Base-by-base conservation (phyloP, 2,113 vertebrate species). In the Cynocephalus volans region DNA sequence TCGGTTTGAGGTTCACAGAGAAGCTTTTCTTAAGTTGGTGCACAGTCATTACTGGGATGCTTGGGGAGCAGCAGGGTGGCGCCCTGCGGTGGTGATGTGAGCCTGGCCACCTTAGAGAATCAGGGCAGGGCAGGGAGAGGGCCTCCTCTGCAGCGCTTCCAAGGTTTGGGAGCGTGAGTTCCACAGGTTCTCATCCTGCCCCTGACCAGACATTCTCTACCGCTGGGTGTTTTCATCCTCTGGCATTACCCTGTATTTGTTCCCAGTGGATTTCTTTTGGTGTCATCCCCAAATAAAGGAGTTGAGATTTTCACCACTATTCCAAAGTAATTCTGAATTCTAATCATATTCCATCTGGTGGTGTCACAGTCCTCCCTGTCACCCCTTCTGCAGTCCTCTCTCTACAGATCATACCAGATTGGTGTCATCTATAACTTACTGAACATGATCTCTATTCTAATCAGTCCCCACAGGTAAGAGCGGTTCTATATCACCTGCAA, bases 61-160 rank as follows among this genome's bases (percentile, higher is more conserved):
- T 23, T 21, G 31, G 50, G 36, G 36, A 65, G 5, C 28, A 3
- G 28, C 26, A 15, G 41, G 56, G 14, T 13, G 23, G 19, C 5
- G n/a, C 9, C 33, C 52, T 52, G 31, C 15, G 6, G 6, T 18
- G 56, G 21, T 3, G 0, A 23, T 4, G 2, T 8, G 6, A 76
- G 17, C 3, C 41, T 12, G 18, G 65, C 21, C 28, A 23, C 17
- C 65, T 18, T 3, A 14, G 6, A 64, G 60, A 88, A 41, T 83
- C 77, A 79, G 5, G 73, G 65, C 13, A 77, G 65, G 31, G 48
- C 23, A 33, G 18, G 18, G n/a, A 28, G 17, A 23, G 41, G 45
- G 5, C 3, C 18, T 79, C 28, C 23, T 72, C 21, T 11, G 23
- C 3, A 5, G 54, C 54, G 11, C 13, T 15, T 17, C 54, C 17